A percentile compares a stretch with the other conserved stretches of the same genome.
Evolutionary conservation across 2,797 vertebrate species (phyloP).

Genomic region (Parotocinclus haroldoi): DNA sequence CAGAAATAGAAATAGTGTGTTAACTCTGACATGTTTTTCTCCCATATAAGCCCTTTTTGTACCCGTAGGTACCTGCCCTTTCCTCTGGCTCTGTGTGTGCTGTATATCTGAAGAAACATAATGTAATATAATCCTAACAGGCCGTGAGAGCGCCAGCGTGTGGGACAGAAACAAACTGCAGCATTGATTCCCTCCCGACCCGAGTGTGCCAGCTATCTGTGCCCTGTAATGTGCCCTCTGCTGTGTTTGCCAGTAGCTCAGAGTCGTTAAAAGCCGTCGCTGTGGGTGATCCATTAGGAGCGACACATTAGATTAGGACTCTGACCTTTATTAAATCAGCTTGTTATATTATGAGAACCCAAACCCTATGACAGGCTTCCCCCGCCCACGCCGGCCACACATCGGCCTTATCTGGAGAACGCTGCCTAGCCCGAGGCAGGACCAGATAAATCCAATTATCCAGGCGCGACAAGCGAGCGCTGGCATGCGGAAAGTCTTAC

Average conservation of each 20-base stretch:
- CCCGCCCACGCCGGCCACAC: too few relatives aligned
- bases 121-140: constrained; percentile 30
- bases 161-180: not conserved
- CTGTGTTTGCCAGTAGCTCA: not conserved
- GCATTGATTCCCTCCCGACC: not conserved
- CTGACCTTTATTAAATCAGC: constrained; percentile 12
- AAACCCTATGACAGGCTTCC: too few relatives aligned
- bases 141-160: constrained; percentile 9
- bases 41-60: too few relatives aligned
- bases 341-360: not conserved
- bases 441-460: too few relatives aligned
- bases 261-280: not conserved
- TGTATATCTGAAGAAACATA: not conserved
- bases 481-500: too few relatives aligned
- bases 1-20: too few relatives aligned
- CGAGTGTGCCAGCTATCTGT: not conserved
- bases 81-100: too few relatives aligned
- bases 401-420: too few relatives aligned
- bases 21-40: too few relatives aligned
- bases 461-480: too few relatives aligned
- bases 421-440: too few relatives aligned
- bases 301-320: not conserved
- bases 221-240: not conserved
- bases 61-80: too few relatives aligned
- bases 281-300: constrained; percentile 11